Percentiles rank a stretch among this genome's conserved stretches.
Conservation (phyloP, 1,140 invertebrate genomes). For the Fopius arisanus region DNA sequence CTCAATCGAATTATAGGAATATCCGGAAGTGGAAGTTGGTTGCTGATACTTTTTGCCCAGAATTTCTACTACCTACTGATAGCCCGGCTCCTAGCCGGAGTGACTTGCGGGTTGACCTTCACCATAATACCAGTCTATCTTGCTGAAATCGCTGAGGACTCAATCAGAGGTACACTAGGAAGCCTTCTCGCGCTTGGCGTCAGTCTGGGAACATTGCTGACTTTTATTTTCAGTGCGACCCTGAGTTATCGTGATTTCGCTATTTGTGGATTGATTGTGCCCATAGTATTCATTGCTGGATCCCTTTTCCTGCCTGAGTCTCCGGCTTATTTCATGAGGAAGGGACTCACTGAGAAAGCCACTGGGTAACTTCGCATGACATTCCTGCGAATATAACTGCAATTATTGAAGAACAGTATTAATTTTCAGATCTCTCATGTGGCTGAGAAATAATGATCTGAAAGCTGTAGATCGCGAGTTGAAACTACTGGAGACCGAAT, state of each 20-base stretch:
- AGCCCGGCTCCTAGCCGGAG: background rate
- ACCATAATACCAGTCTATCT: background rate
- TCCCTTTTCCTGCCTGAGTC: too few species aligned
- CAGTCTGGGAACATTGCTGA: too few species aligned
- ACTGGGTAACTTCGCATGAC: too few species aligned
- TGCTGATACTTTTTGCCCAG: background rate
- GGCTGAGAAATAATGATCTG: background rate
- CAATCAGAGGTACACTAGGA: background rate
- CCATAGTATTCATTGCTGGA: too few species aligned
- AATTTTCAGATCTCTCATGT: background rate
- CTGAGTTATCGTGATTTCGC: too few species aligned
- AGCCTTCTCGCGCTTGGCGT: background rate
- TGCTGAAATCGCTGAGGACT: background rate
- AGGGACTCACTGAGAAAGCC: too few species aligned
- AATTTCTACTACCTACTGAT: background rate
- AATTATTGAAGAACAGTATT: background rate
- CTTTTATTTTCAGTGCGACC: too few species aligned
- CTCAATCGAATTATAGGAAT: background rate
- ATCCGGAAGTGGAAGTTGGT: background rate
- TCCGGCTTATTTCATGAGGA: too few species aligned
- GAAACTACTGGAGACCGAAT: background rate
- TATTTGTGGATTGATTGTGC: too few species aligned
- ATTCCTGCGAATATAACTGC: background rate
- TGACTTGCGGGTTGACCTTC: background rate
- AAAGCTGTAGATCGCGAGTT: background rate